Evolutionary conservation across 2,888 invertebrate genomes (phyloP).

Genomic region (Stegana nigrithorax): DNA sequence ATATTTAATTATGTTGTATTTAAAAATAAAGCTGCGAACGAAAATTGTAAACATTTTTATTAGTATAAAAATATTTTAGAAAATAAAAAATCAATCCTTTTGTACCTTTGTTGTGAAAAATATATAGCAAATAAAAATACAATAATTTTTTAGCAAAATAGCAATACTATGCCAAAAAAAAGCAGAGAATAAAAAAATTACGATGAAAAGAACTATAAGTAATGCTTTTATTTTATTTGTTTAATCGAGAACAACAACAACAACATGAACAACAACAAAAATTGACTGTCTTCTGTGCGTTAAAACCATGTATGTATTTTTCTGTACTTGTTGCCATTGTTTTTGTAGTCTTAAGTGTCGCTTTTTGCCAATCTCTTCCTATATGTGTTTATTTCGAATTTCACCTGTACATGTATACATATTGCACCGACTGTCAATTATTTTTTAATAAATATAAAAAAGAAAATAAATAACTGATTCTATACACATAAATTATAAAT

Average conservation of each 20-base stretch:
- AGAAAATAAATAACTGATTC: background rate
- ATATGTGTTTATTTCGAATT: background rate
- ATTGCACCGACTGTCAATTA: background rate
- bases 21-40: too few species aligned
- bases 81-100: too few species aligned
- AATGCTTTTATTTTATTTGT: background rate
- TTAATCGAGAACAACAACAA: background rate
- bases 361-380: background rate
- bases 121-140: too few species aligned
- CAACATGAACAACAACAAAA: background rate
- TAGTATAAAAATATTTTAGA: too few species aligned
- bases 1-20: too few species aligned
- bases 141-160: slow-evolving; percentile 1
- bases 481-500: background rate
- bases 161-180: background rate
- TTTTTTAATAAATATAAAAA: background rate
- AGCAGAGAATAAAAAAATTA: background rate
- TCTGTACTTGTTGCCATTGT: background rate
- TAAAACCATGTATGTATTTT: slow-evolving; percentile 6
- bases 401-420: too few species aligned
- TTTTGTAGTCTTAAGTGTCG: background rate
- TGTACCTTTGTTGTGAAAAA: too few species aligned
- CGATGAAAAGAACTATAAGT: background rate
- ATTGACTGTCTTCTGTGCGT: slow-evolving; percentile 10
- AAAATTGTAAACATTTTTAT: too few species aligned